These are phyloP conservation scores for Damaliscus lunatus DNA, from an alignment of 2,113 vertebrate species.

Conservation along the genomic window DNA sequence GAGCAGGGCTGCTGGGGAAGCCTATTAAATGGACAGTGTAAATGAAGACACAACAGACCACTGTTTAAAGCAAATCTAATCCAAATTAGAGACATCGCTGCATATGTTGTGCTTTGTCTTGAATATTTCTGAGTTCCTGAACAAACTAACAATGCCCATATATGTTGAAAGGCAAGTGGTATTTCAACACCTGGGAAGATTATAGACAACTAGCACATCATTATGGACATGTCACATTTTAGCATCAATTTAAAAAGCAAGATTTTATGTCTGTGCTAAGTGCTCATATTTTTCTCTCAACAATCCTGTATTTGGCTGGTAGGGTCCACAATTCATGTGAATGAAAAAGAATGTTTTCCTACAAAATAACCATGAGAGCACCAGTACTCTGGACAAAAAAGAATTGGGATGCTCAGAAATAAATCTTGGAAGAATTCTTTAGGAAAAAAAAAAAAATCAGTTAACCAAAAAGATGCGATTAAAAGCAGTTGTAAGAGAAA, in stretches of 20 bases:
- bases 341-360: not conserved
- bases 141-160: not conserved
- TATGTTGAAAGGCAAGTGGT: not conserved
- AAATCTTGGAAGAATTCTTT: not conserved
- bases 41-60: slow-evolving; percentile 18
- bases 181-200: not conserved
- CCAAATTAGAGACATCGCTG: not conserved
- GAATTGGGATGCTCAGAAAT: not conserved
- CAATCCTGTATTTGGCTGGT: not conserved
- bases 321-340: not conserved
- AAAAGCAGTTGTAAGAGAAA: not conserved
- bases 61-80: slow-evolving; percentile 12
- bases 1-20: not conserved
- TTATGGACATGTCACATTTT: not conserved
- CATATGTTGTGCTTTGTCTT: not conserved
- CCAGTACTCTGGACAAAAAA: not conserved
- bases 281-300: not conserved
- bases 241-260: not conserved
- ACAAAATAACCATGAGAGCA: not conserved
- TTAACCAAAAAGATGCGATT: not conserved
- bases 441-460: not conserved
- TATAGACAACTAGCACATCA: not conserved
- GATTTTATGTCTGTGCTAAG: not conserved
- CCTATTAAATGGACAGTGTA: slow-evolving; percentile 32
- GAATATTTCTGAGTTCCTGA: slow-evolving; percentile 5